A percentile compares a stretch with the other conserved stretches of the same genome.
Conservation (phyloP, 2,113 vertebrate genomes). For the Ploceus nigricollis region DNA sequence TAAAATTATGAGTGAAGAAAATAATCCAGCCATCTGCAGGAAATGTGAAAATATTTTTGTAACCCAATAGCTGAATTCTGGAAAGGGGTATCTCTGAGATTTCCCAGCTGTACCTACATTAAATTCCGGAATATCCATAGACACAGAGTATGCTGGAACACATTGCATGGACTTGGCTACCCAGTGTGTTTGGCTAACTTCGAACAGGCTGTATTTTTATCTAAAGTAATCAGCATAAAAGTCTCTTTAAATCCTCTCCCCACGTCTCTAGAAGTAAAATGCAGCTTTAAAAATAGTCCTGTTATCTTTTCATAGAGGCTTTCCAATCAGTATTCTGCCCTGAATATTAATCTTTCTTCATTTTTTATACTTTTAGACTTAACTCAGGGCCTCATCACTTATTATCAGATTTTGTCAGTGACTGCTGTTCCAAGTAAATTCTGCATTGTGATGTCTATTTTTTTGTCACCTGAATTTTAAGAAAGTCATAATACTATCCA, state of each 20-base stretch:
- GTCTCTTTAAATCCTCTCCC: conserved; percentile 56
- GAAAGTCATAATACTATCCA: not conserved
- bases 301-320: conserved; percentile 59
- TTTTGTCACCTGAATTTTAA: not conserved
- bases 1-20: conserved; percentile 76
- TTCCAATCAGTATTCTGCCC: conserved; percentile 53
- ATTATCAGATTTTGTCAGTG: conserved; percentile 2
- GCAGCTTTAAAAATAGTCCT: conserved; percentile 64
- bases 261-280: conserved; percentile 59
- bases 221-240: conserved; percentile 67
- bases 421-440: conserved; percentile 15
- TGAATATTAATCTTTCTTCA: conserved; percentile 50
- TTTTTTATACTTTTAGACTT: conserved; percentile 56
- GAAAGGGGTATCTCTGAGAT: conserved; percentile 69
- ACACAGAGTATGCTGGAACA: conserved; percentile 48
- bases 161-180: conserved; percentile 59
- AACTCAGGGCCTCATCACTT: conserved; percentile 27
- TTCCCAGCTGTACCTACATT: conserved; percentile 77
- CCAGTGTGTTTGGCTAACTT: conserved; percentile 32
- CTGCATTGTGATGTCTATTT: not conserved
- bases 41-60: conserved; percentile 81
- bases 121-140: conserved; percentile 60
- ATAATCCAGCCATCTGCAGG: conserved; percentile 78
- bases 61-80: conserved; percentile 71
- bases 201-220: conserved; percentile 66